These are phyloP conservation scores for Hydrolagus affinis DNA, from an alignment of 2,113 vertebrate genomes.

Conservation along the genomic window DNA sequence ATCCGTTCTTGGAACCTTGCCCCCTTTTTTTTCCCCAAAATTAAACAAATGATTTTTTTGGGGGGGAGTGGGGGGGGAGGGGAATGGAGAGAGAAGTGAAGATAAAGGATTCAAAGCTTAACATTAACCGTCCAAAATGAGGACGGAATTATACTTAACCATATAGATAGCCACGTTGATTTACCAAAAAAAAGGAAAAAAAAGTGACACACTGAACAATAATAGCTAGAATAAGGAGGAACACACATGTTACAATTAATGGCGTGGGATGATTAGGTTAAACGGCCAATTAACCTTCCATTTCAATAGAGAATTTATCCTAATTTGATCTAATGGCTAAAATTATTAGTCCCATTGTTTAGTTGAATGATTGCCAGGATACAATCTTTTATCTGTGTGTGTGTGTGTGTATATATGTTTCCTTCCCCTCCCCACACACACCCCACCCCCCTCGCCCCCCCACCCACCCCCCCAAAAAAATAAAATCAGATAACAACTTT, in stretches of 20 bases:
- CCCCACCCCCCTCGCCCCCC: no score
- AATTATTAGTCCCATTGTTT: conserved; percentile 21
- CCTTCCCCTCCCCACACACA: no score
- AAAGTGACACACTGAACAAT: conserved; percentile 33
- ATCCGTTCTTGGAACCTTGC: no score
- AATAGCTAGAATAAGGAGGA: conserved; percentile 3
- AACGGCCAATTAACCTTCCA: conserved; percentile 38
- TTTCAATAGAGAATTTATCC: conserved; percentile 31
- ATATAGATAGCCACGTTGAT: conserved; percentile 29
- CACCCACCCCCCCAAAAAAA: not conserved
- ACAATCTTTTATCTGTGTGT: not conserved
- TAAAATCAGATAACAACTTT: conserved; percentile 15
- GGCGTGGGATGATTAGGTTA: conserved; percentile 38
- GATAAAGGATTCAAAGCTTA: no score
- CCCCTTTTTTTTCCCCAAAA: no score
- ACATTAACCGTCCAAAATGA: not conserved
- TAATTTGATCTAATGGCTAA: conserved; percentile 31
- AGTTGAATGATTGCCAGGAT: conserved; percentile 16
- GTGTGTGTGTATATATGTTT: no score
- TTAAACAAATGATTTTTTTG: no score
- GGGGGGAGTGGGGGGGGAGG: no score
- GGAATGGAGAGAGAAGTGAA: no score
- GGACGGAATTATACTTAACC: not conserved
- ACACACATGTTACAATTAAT: conserved; percentile 34
- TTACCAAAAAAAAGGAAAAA: not conserved